Conservation (phyloP, 92 coral and sea anemone genomes). For the Epizoanthus ramosus region DNA sequence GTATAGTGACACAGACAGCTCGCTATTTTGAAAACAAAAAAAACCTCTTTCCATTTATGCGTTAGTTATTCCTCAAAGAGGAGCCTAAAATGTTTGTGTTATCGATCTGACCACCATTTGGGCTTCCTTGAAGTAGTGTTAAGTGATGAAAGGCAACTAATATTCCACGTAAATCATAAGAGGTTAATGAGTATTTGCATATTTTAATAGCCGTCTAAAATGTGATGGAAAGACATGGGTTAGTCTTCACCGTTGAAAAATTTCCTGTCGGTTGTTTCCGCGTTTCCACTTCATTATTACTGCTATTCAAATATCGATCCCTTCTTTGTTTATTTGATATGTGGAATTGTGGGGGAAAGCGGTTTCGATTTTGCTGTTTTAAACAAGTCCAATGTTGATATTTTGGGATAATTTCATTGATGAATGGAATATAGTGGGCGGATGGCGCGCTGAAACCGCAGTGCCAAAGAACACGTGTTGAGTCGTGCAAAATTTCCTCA, state of each 20-base stretch:
- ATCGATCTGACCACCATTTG: neutral
- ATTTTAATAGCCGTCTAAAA: conserved; percentile 41
- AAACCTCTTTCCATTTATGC: neutral
- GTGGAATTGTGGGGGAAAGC: conserved; percentile 49
- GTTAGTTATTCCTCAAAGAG: neutral
- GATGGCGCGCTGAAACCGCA: conserved; percentile 63
- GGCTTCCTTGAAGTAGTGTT: neutral
- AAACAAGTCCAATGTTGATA: conserved; percentile 73
- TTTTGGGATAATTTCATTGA: conserved; percentile 62
- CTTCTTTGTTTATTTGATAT: conserved; percentile 33
- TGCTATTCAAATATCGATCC: neutral
- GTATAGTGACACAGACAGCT: conserved; percentile 57
- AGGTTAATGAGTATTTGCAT: conserved; percentile 70
- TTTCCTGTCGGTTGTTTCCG: neutral
- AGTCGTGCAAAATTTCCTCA: conserved; percentile 38
- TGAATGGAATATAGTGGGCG: conserved; percentile 68
- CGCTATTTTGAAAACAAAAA: neutral
- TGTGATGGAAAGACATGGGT: neutral
- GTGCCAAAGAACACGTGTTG: conserved; percentile 59
- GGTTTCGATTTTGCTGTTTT: conserved; percentile 54
- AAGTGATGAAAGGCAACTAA: neutral
- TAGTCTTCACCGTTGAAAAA: neutral
- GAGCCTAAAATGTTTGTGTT: neutral
- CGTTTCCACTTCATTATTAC: neutral
- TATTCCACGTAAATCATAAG: conserved; percentile 4